Conservation (phyloP, 2,797 vertebrate genomes). For the Halcyon smyrnensis region DNA sequence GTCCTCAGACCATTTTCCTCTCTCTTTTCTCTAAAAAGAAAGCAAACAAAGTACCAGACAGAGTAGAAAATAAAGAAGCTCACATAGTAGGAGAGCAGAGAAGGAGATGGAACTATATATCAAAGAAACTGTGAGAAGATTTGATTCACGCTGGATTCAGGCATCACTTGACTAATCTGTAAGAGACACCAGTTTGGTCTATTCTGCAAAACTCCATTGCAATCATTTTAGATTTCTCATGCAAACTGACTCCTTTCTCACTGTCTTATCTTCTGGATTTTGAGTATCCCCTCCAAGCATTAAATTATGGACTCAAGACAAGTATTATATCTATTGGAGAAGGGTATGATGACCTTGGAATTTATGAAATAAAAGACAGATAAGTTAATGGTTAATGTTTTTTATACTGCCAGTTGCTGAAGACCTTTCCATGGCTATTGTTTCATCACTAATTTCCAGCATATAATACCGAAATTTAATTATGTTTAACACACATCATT, state of each 20-base stretch:
- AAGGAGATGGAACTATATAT: not conserved
- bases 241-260: not conserved
- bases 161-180: not conserved
- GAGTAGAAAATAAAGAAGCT: slow-evolving; percentile 11
- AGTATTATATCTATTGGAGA: not conserved
- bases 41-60: slow-evolving; percentile 8
- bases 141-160: not conserved
- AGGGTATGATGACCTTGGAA: not conserved
- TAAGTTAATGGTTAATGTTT: not conserved
- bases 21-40: not conserved
- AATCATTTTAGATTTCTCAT: not conserved
- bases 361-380: not conserved
- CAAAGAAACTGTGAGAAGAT: slow-evolving; percentile 3
- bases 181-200: not conserved
- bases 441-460: slow-evolving; percentile 43
- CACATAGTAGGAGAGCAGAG: not conserved
- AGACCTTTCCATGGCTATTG: not conserved
- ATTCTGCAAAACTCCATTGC: not conserved
- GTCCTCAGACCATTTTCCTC: slow-evolving; percentile 16
- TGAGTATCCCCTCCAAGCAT: not conserved
- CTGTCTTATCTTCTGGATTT: not conserved
- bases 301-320: not conserved
- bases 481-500: not conserved
- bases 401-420: not conserved
- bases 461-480: slow-evolving; percentile 41